These are phyloP conservation scores for Lasioglossum vierecki DNA, from an alignment of 2,888 invertebrate genomes.

Conservation along the genomic window DNA sequence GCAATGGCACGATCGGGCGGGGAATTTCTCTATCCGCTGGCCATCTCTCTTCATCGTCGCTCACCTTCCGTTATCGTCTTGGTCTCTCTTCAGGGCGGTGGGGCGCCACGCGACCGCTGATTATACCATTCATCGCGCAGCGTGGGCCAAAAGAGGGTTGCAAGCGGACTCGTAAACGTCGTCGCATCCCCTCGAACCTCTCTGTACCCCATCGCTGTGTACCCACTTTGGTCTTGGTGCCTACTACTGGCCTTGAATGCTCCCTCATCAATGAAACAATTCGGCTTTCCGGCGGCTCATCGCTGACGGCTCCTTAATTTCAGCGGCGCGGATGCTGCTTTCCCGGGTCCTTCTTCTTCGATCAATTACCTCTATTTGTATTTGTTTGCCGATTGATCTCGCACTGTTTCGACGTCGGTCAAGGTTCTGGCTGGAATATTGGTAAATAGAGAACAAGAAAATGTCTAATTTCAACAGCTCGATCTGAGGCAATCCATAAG, in stretches of 20 bases:
- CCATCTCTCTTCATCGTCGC: slow-evolving; percentile 31
- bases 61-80: slow-evolving; percentile 50
- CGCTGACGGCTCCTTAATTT: slow-evolving; percentile 68
- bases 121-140: slow-evolving; percentile 83
- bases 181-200: slow-evolving; percentile 66
- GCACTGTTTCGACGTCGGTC: neutral
- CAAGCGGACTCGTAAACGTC: slow-evolving; percentile 80
- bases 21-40: slow-evolving; percentile 49
- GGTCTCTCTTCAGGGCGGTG: slow-evolving; percentile 62
- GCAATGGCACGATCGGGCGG: slow-evolving; percentile 27
- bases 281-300: slow-evolving; percentile 65
- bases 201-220: neutral
- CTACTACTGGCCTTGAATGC: slow-evolving; percentile 75
- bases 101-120: slow-evolving; percentile 83
- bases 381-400: slow-evolving; percentile 25
- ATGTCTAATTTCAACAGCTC: neutral
- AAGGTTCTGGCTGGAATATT: neutral
- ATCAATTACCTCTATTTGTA: slow-evolving; percentile 48
- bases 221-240: slow-evolving; percentile 52
- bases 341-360: slow-evolving; percentile 34
- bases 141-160: slow-evolving; percentile 79
- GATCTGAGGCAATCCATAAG: neutral
- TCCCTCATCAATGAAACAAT: slow-evolving; percentile 83
- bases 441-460: neutral
- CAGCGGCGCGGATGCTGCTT: slow-evolving; percentile 14